Conservation (phyloP, 2,113 vertebrate species). For the Apteryx mantelli region DNA sequence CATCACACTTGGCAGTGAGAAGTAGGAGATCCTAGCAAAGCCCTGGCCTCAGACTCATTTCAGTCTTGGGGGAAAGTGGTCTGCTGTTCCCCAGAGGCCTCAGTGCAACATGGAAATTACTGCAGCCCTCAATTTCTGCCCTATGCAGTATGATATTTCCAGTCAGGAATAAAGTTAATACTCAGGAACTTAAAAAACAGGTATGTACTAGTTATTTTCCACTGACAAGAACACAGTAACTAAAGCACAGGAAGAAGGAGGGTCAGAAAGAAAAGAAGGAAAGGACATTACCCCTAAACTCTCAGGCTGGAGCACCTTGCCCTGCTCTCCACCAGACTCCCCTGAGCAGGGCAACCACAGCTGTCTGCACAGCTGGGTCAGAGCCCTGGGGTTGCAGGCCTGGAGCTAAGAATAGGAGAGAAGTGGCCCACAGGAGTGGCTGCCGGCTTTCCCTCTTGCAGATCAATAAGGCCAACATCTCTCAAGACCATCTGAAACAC, state of each 20-base stretch:
- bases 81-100: not conserved
- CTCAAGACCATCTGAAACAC: not conserved
- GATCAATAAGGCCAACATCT: not conserved
- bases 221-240: not conserved
- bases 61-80: not conserved
- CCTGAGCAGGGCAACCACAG: not conserved
- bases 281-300: not conserved
- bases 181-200: not conserved
- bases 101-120: not conserved
- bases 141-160: not conserved
- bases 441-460: not conserved
- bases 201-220: not conserved
- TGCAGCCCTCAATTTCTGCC: not conserved
- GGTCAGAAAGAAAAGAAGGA: not conserved
- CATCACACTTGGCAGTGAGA: not conserved
- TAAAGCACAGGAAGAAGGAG: not conserved
- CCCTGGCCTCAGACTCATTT: not conserved
- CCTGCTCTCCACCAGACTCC: not conserved
- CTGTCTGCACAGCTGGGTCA: not conserved
- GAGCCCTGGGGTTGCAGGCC: accelerated
- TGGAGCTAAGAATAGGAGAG: not conserved
- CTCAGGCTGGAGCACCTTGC: not conserved
- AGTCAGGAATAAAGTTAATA: not conserved
- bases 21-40: not conserved
- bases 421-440: not conserved